These are phyloP conservation scores for Patella vulgata DNA, from an alignment of 1,140 invertebrate species.

Conservation along the genomic window DNA sequence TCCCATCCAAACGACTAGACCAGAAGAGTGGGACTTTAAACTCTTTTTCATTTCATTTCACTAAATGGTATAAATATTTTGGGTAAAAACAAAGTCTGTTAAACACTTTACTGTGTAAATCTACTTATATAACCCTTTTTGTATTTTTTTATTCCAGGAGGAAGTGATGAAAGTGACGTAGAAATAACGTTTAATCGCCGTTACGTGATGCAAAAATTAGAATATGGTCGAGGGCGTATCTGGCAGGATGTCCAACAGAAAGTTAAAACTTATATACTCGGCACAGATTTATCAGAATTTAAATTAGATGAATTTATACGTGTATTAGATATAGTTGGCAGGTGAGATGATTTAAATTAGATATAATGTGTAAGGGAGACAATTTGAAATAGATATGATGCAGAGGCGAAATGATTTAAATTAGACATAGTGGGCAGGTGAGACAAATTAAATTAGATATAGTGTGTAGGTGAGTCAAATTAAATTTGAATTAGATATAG, in stretches of 20 bases:
- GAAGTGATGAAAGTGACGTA: conserved; percentile 49
- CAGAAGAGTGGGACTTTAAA: too few species aligned
- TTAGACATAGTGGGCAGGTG: conserved; percentile 85
- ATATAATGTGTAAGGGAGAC: too few species aligned
- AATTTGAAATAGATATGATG: too few species aligned
- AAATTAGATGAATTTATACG: conserved; percentile 96
- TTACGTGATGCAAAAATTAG: conserved; percentile 89
- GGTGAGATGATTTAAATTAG: conserved; percentile 64
- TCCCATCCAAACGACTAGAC: too few species aligned
- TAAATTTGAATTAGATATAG: conserved; percentile 82
- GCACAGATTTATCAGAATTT: conserved; percentile 81
- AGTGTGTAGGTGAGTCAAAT: too few species aligned
- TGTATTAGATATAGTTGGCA: conserved; percentile 86
- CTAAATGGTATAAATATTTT: too few species aligned
- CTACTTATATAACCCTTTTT: too few species aligned
- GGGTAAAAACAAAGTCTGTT: too few species aligned
- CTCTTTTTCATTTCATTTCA: too few species aligned
- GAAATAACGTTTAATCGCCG: conserved; percentile 77
- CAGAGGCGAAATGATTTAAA: too few species aligned
- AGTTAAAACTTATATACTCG: conserved; percentile 79
- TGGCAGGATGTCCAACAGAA: conserved; percentile 96
- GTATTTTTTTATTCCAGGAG: neutral
- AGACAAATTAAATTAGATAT: conserved; percentile 2
- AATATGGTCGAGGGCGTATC: conserved; percentile 83
- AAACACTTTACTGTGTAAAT: too few species aligned